Base-by-base conservation (phyloP, 2,797 vertebrate genomes). In the Thamnophis elegans region DNA sequence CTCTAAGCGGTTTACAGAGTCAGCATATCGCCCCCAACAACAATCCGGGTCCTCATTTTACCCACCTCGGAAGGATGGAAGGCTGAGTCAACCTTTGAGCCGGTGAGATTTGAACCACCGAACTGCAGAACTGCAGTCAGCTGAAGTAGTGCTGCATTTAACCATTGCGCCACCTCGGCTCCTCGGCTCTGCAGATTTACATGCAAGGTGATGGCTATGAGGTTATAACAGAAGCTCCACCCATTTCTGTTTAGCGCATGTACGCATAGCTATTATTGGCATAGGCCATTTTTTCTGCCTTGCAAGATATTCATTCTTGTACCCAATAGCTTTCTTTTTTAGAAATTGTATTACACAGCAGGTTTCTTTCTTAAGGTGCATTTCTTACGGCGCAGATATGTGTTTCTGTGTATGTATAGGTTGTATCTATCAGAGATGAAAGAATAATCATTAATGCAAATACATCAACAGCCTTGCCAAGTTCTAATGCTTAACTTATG, bases 301-400 rank as follows among this genome's bases (percentile, higher is more conserved):
- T 94, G 92, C 95, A 95, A 91, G 92, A 94, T 91, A 93, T 92
- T 94, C 92, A 93, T 94, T 95, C n/a, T 85, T 51, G 14, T 89
- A 93, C 94, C 88, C 89, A 94, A 94, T 94, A 96, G 94, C 90
- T n/a, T n/a, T n/a, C 92, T 93, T 96, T 96, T 96, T 94, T 4
- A 25, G 12, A 62, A 62, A 62, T 13, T 96, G 94, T 65, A 96
- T 96, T 95, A 94, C 90, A 88, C 92, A 95, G 93, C 92, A 94
- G 92, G 94, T 94, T 94, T 94, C 94, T 96, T 91, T 93, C 91
- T 95, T 95, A 94, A 94, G 95, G 93, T 73, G 91, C 94, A 68
- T 96, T 95, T 87, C 32, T 92, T 91, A 58, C 59, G 89, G 95
- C 94, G 94, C 92, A 95, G 93, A 94, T 95, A 91, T 93, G 86